A percentile compares a stretch with the other conserved stretches of the same genome.
Conservation (phyloP, 30 jellyfish, hydroid and myxozoan species). For the Aurelia sp. region DNA sequence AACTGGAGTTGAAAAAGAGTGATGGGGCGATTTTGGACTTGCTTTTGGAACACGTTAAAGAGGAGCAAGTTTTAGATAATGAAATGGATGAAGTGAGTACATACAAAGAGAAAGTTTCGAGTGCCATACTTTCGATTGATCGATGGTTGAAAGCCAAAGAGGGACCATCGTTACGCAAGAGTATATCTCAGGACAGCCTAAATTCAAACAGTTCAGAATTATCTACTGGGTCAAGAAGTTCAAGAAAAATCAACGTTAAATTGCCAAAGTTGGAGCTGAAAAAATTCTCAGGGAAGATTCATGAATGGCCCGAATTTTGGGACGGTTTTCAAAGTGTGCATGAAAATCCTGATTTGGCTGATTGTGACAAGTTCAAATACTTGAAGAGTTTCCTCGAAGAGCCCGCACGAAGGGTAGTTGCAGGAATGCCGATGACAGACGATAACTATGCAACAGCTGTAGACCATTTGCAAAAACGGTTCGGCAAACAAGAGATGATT, state of each 20-base stretch:
- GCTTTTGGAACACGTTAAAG: slow-evolving; percentile 5
- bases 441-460: slow-evolving; percentile 45
- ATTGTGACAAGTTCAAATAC: slow-evolving; percentile 39
- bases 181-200: slow-evolving; percentile 13
- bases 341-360: slow-evolving; percentile 40
- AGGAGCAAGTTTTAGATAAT: neutral
- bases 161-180: slow-evolving; percentile 1
- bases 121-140: slow-evolving; percentile 2
- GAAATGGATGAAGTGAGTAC: slow-evolving; percentile 21
- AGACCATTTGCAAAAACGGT: slow-evolving; percentile 29
- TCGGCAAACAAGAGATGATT: slow-evolving; percentile 42
- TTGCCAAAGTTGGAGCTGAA: slow-evolving; percentile 28
- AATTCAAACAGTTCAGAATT: neutral
- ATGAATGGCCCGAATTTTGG: slow-evolving; percentile 58
- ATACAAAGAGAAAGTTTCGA: neutral
- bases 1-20: slow-evolving; percentile 29
- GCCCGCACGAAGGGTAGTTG: slow-evolving; percentile 52
- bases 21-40: slow-evolving; percentile 16
- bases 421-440: slow-evolving; percentile 66
- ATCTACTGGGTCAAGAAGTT: slow-evolving; percentile 5
- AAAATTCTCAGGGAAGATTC: slow-evolving; percentile 40
- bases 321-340: slow-evolving; percentile 53
- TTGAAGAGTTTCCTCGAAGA: slow-evolving; percentile 36
- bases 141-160: slow-evolving; percentile 3
- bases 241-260: slow-evolving; percentile 23